Evolutionary conservation across 2,888 invertebrate genomes (phyloP), one percentile per base, ranked within the genome.

Genomic region (Biston stratarius): DNA sequence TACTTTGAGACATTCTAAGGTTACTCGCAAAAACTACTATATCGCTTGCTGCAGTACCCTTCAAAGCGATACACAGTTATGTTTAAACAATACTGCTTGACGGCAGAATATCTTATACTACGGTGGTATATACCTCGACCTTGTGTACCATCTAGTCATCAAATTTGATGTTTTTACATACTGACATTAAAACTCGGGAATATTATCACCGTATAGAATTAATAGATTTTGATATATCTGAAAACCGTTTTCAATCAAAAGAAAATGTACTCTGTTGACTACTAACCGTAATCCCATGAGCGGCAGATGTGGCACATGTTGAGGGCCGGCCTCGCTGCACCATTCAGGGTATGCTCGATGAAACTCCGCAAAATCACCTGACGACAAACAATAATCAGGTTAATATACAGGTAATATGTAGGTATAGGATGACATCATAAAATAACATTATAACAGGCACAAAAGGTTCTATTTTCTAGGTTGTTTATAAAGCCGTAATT

Each of bases 301-400:
- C 78, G 94, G 95, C 89, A 94, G 87, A 79, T 92, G 94, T 12
- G 94, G 91, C 64, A 94, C 92, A 69, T 94, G 95, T 85, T 96
- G 96, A 71, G 96, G 95, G 74, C 96, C 96, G 60, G 96, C 96
- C 86, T 97, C 97, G 86, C 95, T 95, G 91, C 98, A 98, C 97
- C 98, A 98, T 90, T 98, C 98, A 45, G 98, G 98, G 91, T 97
- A 98, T 71, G 96, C 95, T 78, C 96, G 96, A 77, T 96, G 96
- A 93, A 98, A 99, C 85, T 96, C 96, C 72, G 95, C 95, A 86
- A 98, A 98, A 73, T 98, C 98, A 91, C 98, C 98, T 98, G 95
- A 5, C 94, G 94, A 80, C 81, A 88, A 86, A 78, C 74, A 74
- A 59, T 69, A 7, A 42, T 15, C 1, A 42, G 12, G n/a, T 15